Evolutionary conservation across 2,888 invertebrate species (phyloP).

Genomic region (Ichneumoninae sp.): DNA sequence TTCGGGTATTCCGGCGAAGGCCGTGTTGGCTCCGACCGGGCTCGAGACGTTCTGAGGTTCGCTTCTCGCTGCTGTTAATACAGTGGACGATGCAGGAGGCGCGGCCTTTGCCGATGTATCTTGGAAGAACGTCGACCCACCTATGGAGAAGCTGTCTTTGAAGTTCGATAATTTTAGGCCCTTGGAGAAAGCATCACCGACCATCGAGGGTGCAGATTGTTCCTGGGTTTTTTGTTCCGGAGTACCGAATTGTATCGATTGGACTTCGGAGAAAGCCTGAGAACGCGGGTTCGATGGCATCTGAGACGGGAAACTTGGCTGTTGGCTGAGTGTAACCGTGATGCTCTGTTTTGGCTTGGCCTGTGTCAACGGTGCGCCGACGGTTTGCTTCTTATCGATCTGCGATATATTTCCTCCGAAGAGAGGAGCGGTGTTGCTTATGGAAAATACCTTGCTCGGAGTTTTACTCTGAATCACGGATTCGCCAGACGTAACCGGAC

Average conservation of each 20-base stretch:
- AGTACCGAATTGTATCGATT: constrained; percentile 69
- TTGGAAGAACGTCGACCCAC: constrained; percentile 46
- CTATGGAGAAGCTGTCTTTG: constrained; percentile 51
- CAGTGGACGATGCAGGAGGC: neutral
- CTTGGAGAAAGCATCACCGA: constrained; percentile 44
- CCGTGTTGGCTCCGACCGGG: constrained; percentile 14
- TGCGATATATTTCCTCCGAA: constrained; percentile 66
- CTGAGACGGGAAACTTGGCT: constrained; percentile 34
- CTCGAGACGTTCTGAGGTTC: constrained; percentile 18
- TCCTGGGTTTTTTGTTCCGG: constrained; percentile 63
- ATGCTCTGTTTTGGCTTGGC: constrained; percentile 66
- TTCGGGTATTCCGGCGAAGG: constrained; percentile 35
- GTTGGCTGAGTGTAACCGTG: constrained; percentile 59
- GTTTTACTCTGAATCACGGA: constrained; percentile 61
- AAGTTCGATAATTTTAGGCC: constrained; percentile 37
- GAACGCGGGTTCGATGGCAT: constrained; percentile 60
- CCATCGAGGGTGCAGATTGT: constrained; percentile 28
- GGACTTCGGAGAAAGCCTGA: constrained; percentile 67
- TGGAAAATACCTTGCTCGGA: constrained; percentile 46
- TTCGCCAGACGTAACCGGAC: constrained; percentile 62
- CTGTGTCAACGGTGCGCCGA: constrained; percentile 14
- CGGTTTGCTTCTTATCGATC: constrained; percentile 67
- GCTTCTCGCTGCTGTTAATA: constrained; percentile 29
- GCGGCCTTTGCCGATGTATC: constrained; percentile 37
- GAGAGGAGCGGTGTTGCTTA: constrained; percentile 43